These are phyloP conservation scores for Griposia aprilina DNA, from an alignment of 2,888 invertebrate species.

Conservation along the genomic window DNA sequence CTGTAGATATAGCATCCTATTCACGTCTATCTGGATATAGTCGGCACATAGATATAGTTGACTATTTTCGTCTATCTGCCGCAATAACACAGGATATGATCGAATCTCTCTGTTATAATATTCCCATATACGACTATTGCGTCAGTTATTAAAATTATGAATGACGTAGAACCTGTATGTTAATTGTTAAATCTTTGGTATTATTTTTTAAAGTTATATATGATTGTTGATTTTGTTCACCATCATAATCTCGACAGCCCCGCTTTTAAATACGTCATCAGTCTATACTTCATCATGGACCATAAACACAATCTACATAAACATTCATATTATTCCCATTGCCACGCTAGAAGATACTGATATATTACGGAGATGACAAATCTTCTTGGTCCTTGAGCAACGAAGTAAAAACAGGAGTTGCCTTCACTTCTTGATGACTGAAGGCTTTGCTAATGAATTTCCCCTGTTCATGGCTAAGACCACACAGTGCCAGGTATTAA, in stretches of 20 bases:
- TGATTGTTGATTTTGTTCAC: background rate
- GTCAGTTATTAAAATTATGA: background rate
- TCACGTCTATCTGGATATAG: background rate
- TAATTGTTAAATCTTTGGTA: background rate
- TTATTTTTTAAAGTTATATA: background rate
- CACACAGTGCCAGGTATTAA: conserved; percentile 29
- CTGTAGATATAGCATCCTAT: background rate
- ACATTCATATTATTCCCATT: too few relatives aligned
- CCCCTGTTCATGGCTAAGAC: conserved; percentile 14
- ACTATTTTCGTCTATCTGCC: conserved; percentile 7
- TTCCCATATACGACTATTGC: background rate
- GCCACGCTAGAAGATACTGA: background rate
- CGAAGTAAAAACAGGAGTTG: background rate
- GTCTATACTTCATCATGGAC: too few relatives aligned
- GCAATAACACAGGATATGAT: conserved; percentile 39
- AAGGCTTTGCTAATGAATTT: background rate
- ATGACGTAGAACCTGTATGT: conserved; percentile 10
- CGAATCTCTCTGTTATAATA: background rate
- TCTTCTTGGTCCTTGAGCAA: background rate
- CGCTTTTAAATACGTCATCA: background rate
- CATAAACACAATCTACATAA: background rate
- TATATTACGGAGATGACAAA: too few relatives aligned
- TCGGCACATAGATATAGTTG: background rate
- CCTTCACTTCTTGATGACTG: background rate
- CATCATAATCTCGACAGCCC: background rate